phyloP scores from a whole-genome alignment of 2,888 invertebrate species.

The Cheilosia scutellata region DNA sequence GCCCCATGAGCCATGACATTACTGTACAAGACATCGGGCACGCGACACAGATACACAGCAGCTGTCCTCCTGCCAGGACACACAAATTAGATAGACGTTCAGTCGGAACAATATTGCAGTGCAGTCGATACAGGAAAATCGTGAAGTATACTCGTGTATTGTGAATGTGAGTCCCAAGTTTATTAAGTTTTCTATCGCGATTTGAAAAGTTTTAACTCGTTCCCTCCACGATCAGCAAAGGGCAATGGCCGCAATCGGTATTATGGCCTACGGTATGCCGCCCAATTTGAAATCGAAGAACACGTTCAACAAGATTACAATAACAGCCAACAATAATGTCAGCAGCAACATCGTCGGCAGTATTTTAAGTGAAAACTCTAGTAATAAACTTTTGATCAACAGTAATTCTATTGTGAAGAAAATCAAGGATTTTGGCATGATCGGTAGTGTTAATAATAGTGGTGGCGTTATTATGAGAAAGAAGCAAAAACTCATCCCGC shows the following conservation, averaged over 20 bases:
- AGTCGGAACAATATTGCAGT: slow-evolving; percentile 52
- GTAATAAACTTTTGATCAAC: slow-evolving; percentile 77
- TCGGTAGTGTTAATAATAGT: slow-evolving; percentile 79
- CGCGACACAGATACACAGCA: slow-evolving; percentile 88
- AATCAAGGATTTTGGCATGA: slow-evolving; percentile 83
- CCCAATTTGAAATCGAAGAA: slow-evolving; percentile 79
- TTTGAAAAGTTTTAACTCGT: slow-evolving; percentile 1
- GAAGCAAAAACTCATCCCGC: slow-evolving; percentile 65
- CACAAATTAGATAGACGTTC: slow-evolving; percentile 78
- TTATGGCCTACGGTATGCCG: slow-evolving; percentile 81
- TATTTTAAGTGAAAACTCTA: slow-evolving; percentile 77
- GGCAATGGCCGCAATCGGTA: slow-evolving; percentile 82
- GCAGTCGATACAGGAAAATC: slow-evolving; percentile 45
- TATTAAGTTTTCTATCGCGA: not conserved
- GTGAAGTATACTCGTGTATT: slow-evolving; percentile 8
- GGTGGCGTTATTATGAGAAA: slow-evolving; percentile 73
- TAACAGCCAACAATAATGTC: slow-evolving; percentile 80
- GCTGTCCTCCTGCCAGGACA: slow-evolving; percentile 86
- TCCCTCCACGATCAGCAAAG: slow-evolving; percentile 9
- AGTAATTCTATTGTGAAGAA: slow-evolving; percentile 83
- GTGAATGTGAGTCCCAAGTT: not conserved
- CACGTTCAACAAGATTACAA: slow-evolving; percentile 82
- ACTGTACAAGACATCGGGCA: slow-evolving; percentile 86
- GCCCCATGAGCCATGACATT: slow-evolving; percentile 85
- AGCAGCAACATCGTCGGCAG: slow-evolving; percentile 79